Evolutionary conservation across 2,797 vertebrate genomes (phyloP).

Genomic region (Otolemur crassicaudatus): DNA sequence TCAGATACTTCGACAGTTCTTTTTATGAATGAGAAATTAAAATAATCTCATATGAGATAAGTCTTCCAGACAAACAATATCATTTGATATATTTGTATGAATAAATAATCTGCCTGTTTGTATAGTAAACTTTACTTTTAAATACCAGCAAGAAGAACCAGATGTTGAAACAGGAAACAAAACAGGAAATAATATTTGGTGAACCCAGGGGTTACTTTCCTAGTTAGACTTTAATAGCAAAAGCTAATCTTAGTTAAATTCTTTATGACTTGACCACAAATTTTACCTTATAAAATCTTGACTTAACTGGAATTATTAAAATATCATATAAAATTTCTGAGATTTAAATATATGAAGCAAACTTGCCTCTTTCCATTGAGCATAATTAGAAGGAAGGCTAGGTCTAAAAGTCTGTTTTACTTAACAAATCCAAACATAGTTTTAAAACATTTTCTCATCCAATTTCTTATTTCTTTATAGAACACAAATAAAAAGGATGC

Average conservation of each 20-base stretch:
- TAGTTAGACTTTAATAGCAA: not conserved
- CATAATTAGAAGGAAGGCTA: not conserved
- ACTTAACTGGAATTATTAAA: conserved; percentile 9
- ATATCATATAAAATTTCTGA: not conserved
- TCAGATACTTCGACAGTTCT: not conserved
- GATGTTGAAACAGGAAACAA: not conserved
- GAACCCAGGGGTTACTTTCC: not conserved
- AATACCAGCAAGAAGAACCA: not conserved
- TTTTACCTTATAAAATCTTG: not conserved
- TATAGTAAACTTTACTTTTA: not conserved
- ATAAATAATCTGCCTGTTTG: not conserved
- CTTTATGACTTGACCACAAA: not conserved
- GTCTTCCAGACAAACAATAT: not conserved
- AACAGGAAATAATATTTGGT: not conserved
- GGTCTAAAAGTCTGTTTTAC: not conserved
- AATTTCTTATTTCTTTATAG: not conserved
- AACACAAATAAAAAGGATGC: not conserved
- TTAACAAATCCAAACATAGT: not conserved
- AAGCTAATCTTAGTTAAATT: not conserved
- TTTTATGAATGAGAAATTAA: conserved; percentile 9
- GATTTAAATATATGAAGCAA: not conserved
- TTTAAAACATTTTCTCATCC: not conserved
- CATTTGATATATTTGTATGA: not conserved
- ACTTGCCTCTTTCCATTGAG: not conserved
- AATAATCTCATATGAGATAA: not conserved